Base-by-base conservation (phyloP, 2,888 invertebrate species). In the Hesperia comma region DNA sequence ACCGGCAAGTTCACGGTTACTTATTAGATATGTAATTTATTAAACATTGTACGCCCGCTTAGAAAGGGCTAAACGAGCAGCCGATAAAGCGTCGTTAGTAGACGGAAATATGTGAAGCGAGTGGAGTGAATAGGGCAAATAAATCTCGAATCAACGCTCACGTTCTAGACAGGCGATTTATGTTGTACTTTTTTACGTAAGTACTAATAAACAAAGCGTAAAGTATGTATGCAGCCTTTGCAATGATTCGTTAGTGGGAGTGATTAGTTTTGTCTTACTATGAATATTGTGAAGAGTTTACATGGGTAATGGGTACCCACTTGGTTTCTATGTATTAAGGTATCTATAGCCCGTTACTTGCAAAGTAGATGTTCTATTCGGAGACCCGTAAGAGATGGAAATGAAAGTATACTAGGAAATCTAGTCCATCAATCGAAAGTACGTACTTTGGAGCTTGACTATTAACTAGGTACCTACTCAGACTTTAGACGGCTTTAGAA, bases 1-100 rank as follows among this genome's bases (percentile, higher is more conserved):
- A 64, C 70, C 69, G 69, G 70, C 82, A 85, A 89, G 86, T 89
- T 90, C 90, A 89, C 86, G 88, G 90, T 87, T 87, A 81, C 85
- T 83, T 88, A 87, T 88, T 87, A 74, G 68, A 73, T 70, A 77
- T 81, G 81, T 84, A 82, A 87, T 87, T 84, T 88, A 86, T 87
- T 85, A 79, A 85, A 86, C 79, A 81, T 84, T 85, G 78, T 86
- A 77, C n/a, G 41, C 33, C 21, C 49, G 67, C 58, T 58, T 77
- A 80, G 76, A 77, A 78, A 74, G 74, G 73, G 72, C 81, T 80
- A 85, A 86, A 84, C 83, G 77, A 82, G 80, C 75, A 70, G 70
- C 72, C 71, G 75, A 80, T 79, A 75, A 77, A 70, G 72, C 72
- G 77, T 83, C 79, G 81, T 81, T 82, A 84, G 77, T 72, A 72